phyloP scores from a whole-genome alignment of 2,888 invertebrate genomes.

The Gonocerus acuteangulatus region DNA sequence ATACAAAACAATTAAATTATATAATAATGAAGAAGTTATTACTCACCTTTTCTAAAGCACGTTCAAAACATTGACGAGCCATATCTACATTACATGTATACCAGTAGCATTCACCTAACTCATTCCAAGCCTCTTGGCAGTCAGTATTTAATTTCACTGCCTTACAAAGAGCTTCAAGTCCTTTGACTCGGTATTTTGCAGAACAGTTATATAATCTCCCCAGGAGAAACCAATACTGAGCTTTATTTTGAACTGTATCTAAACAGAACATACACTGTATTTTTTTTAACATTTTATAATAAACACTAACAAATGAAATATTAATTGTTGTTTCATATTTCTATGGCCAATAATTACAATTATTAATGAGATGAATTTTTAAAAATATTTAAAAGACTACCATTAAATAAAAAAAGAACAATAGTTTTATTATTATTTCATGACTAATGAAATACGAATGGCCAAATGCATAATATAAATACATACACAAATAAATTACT shows the following conservation, averaged over 20 bases:
- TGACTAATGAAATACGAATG: too few species aligned
- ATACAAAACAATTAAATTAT: too few species aligned
- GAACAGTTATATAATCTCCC: conserved; percentile 68
- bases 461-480: too few species aligned
- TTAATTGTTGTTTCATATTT: too few species aligned
- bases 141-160: conserved; percentile 78
- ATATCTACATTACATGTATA: conserved; percentile 72
- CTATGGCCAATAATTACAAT: too few species aligned
- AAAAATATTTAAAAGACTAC: too few species aligned
- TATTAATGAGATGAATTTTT: too few species aligned
- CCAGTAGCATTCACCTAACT: conserved; percentile 82
- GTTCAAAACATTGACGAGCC: conserved; percentile 74
- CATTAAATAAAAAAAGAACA: too few species aligned
- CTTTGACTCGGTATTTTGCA: conserved; percentile 58
- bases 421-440: too few species aligned
- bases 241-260: conserved; percentile 39
- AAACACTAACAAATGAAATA: too few species aligned
- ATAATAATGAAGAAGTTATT: not conserved
- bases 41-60: conserved; percentile 53
- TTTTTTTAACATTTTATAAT: too few species aligned
- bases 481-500: too few species aligned
- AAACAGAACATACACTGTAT: not conserved
- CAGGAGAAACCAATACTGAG: conserved; percentile 60
- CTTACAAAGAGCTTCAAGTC: conserved; percentile 67
- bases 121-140: conserved; percentile 76